These are phyloP conservation scores for Crossocerus cetratus DNA, from an alignment of 2,888 invertebrate genomes.

Conservation along the genomic window DNA sequence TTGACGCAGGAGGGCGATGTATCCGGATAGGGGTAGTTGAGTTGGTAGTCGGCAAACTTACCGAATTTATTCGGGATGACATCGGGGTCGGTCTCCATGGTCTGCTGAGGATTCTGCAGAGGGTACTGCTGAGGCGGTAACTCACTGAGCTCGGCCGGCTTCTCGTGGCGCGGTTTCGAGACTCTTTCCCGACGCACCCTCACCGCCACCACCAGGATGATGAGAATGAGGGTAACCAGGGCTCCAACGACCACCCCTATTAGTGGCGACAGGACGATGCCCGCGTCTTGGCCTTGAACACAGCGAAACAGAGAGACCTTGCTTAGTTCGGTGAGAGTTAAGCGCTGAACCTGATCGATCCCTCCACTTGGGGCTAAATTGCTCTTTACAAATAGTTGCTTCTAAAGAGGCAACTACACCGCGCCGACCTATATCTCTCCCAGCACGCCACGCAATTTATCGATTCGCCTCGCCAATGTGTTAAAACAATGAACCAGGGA, in stretches of 20 bases:
- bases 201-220: slow-evolving; percentile 78
- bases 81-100: slow-evolving; percentile 84
- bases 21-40: no score
- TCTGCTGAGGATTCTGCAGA: slow-evolving; percentile 71
- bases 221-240: slow-evolving; percentile 78
- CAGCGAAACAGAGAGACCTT: neutral
- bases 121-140: slow-evolving; percentile 72
- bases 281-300: slow-evolving; percentile 79
- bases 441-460: slow-evolving; percentile 32
- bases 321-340: neutral
- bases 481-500: no score
- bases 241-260: slow-evolving; percentile 80
- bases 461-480: neutral
- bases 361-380: neutral
- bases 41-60: slow-evolving; percentile 70
- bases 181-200: slow-evolving; percentile 77
- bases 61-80: slow-evolving; percentile 87
- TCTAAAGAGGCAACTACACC: neutral
- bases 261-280: slow-evolving; percentile 79
- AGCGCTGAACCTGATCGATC: neutral
- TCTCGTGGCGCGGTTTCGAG: slow-evolving; percentile 70
- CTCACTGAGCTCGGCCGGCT: slow-evolving; percentile 70
- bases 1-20: neutral
- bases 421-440: slow-evolving; percentile 37
- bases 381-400: neutral